phyloP scores from a whole-genome alignment of 2,113 vertebrate species.

The Crotalus horridus region DNA sequence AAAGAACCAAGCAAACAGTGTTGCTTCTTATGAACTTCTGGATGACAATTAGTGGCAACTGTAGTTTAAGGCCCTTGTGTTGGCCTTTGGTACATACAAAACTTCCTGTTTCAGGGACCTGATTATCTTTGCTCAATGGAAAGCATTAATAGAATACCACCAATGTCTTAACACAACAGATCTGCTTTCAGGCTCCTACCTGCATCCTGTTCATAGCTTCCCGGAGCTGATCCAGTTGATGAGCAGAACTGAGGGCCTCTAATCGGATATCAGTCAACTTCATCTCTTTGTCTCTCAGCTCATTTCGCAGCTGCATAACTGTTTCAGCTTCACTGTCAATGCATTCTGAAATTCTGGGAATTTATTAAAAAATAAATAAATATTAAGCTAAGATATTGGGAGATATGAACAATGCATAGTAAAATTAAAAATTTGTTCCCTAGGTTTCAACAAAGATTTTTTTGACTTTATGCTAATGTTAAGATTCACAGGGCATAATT shows the following conservation, averaged over 20 bases:
- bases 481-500: not conserved
- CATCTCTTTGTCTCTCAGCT: slow-evolving; percentile 98
- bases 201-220: slow-evolving; percentile 99
- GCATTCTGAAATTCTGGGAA: slow-evolving; percentile 85
- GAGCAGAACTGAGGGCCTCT: slow-evolving; percentile 96
- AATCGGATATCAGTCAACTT: slow-evolving; percentile 95
- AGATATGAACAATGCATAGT: not conserved
- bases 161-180: not conserved
- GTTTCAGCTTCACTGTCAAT: slow-evolving; percentile 91
- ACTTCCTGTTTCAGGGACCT: not conserved
- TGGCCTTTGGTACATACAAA: not conserved
- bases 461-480: not conserved
- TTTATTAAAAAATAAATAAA: not conserved
- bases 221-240: slow-evolving; percentile 94
- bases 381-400: fast-evolving
- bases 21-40: not conserved
- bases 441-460: not conserved
- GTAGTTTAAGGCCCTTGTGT: not conserved
- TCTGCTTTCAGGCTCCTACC: slow-evolving; percentile 64
- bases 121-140: not conserved
- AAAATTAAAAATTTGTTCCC: not conserved
- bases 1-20: not conserved
- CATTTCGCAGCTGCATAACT: slow-evolving; percentile 91
- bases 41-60: not conserved
- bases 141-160: not conserved